These are phyloP conservation scores for Erpobdella octoculata DNA, from an alignment of 2,888 invertebrate species.

Conservation along the genomic window DNA sequence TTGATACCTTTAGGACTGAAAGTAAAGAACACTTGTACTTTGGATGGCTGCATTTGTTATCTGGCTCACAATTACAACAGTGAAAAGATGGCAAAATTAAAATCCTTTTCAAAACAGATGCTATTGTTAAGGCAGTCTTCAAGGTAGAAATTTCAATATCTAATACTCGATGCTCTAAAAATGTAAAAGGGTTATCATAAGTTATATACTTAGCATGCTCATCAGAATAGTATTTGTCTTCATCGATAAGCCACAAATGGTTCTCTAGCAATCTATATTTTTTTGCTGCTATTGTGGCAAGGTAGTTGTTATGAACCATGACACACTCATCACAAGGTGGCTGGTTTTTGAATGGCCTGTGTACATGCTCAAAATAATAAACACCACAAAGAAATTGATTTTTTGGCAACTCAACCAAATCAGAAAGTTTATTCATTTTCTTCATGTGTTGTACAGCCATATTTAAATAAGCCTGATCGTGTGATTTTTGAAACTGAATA, in stretches of 20 bases:
- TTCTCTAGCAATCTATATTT: conserved; percentile 37
- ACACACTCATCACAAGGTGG: conserved; percentile 34
- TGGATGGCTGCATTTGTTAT: conserved; percentile 29
- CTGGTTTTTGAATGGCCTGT: conserved; percentile 32
- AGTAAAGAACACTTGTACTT: conserved; percentile 32
- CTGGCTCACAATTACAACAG: conserved; percentile 33
- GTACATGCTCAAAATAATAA: conserved; percentile 35
- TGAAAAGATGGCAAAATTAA: conserved; percentile 37
- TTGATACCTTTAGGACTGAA: conserved; percentile 26
- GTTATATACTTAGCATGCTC: conserved; percentile 30
- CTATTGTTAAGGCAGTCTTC: conserved; percentile 34
- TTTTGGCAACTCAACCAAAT: conserved; percentile 25
- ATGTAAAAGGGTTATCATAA: conserved; percentile 35
- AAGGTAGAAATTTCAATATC: conserved; percentile 30
- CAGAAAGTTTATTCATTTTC: conserved; percentile 10
- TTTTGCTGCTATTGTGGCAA: conserved; percentile 35
- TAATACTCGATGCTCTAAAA: background rate
- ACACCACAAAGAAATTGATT: conserved; percentile 35
- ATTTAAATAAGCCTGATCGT: conserved; percentile 36
- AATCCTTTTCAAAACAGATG: conserved; percentile 28
- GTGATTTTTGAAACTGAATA: conserved; percentile 29
- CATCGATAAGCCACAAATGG: conserved; percentile 35
- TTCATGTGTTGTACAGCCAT: conserved; percentile 27
- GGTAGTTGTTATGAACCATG: conserved; percentile 38
- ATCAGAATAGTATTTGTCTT: conserved; percentile 34